A percentile compares a stretch with the other conserved stretches of the same genome.
Evolutionary conservation across 2,797 vertebrate species (phyloP).

Genomic region (Thripadectes ignobilis): DNA sequence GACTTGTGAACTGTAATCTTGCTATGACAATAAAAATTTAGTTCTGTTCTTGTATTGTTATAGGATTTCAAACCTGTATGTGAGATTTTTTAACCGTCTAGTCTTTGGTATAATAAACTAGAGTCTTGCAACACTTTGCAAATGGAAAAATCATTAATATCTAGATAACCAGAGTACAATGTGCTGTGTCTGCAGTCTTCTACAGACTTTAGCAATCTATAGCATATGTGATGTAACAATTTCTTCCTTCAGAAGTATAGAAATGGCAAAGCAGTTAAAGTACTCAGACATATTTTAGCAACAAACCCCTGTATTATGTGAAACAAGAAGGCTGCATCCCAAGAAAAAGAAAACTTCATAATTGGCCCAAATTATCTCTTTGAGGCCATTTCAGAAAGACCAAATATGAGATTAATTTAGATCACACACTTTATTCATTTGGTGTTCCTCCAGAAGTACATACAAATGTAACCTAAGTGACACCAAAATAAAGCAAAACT

Average conservation of each 20-base stretch:
- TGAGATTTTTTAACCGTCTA: background rate
- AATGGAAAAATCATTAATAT: constrained; percentile 1
- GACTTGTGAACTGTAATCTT: background rate
- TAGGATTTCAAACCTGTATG: background rate
- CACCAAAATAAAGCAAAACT: background rate
- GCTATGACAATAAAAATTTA: background rate
- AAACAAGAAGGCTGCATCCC: background rate
- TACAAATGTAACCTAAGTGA: background rate
- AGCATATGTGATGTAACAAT: background rate
- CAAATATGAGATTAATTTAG: background rate
- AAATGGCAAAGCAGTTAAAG: background rate
- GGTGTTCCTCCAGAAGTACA: background rate
- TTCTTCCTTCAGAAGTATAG: background rate
- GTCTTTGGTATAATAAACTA: background rate
- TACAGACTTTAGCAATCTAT: background rate
- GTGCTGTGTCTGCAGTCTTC: background rate
- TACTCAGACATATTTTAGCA: background rate
- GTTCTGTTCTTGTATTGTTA: background rate
- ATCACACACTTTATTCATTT: background rate
- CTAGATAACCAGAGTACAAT: background rate
- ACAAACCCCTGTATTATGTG: background rate
- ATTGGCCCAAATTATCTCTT: background rate
- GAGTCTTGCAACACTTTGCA: background rate
- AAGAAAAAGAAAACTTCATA: background rate
- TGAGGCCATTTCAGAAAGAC: background rate